Percentiles rank a stretch among this genome's conserved stretches.
Evolutionary conservation across 2,113 vertebrate species (phyloP).

Genomic region (Corythornis cristatus): DNA sequence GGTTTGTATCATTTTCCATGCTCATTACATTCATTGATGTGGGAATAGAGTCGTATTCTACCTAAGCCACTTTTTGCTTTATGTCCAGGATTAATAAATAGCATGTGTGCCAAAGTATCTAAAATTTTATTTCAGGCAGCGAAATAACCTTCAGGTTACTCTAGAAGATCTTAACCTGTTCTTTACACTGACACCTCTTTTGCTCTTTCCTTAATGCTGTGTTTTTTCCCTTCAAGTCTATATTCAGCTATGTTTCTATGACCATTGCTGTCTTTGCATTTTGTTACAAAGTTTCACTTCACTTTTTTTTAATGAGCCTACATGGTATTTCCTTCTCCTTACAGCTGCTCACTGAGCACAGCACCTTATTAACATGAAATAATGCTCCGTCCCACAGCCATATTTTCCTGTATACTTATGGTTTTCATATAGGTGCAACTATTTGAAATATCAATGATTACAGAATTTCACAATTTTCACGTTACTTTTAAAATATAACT

Average conservation of each 20-base stretch:
- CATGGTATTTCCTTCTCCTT: not conserved
- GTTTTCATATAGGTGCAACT: not conserved
- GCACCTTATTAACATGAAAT: not conserved
- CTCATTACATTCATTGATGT: not conserved
- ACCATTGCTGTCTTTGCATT: not conserved
- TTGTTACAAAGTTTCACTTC: not conserved
- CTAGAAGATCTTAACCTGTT: not conserved
- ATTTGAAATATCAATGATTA: not conserved
- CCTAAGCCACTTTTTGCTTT: conserved; percentile 24
- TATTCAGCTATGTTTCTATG: not conserved
- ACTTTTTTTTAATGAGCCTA: not conserved
- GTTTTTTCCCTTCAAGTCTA: not conserved
- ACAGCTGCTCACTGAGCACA: not conserved
- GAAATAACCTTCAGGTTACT: not conserved
- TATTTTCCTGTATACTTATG: not conserved
- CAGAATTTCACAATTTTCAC: not conserved
- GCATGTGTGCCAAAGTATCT: not conserved
- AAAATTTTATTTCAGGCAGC: not conserved
- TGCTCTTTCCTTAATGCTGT: not conserved
- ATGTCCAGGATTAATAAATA: not conserved
- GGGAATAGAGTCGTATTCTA: conserved; percentile 19
- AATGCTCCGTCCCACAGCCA: not conserved
- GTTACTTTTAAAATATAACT: not conserved
- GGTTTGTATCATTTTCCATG: conserved; percentile 52
- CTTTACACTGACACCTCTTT: conserved; percentile 4